phyloP scores from a whole-genome alignment of 2,888 invertebrate genomes.

The Dorcus hopei region DNA sequence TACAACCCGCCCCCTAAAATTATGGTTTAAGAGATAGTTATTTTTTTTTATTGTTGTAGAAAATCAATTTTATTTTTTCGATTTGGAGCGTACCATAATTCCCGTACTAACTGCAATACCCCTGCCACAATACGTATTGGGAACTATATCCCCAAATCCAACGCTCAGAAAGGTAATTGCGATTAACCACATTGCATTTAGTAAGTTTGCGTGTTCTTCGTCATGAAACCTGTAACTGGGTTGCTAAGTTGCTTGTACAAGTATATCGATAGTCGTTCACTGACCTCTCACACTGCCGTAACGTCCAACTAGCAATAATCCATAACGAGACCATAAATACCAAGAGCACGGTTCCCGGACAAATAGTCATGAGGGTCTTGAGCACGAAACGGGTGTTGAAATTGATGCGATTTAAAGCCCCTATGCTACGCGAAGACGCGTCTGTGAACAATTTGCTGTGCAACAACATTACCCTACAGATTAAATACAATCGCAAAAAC shows the following conservation, averaged over 20 bases:
- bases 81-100: constrained; percentile 87
- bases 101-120: constrained; percentile 99
- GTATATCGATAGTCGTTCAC: constrained; percentile 8
- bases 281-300: constrained; percentile 98
- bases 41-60: neutral
- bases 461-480: constrained; percentile 98
- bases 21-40: constrained; percentile 1
- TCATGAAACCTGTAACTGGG: constrained; percentile 84
- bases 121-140: constrained; percentile 99
- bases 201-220: constrained; percentile 96
- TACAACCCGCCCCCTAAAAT: constrained; percentile 94
- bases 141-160: constrained; percentile 99
- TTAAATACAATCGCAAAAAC: constrained; percentile 98
- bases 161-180: constrained; percentile 99
- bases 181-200: constrained; percentile 99
- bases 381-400: constrained; percentile 92
- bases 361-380: constrained; percentile 98
- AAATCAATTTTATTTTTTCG: no score
- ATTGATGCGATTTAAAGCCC: constrained; percentile 96
- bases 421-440: constrained; percentile 97
- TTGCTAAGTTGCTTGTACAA: neutral
- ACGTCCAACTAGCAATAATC: constrained; percentile 99
- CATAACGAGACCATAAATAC: constrained; percentile 99
- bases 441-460: constrained; percentile 99
- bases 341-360: constrained; percentile 94